Base-by-base conservation (phyloP, 2,113 vertebrate species). In the Prinia subflava region DNA sequence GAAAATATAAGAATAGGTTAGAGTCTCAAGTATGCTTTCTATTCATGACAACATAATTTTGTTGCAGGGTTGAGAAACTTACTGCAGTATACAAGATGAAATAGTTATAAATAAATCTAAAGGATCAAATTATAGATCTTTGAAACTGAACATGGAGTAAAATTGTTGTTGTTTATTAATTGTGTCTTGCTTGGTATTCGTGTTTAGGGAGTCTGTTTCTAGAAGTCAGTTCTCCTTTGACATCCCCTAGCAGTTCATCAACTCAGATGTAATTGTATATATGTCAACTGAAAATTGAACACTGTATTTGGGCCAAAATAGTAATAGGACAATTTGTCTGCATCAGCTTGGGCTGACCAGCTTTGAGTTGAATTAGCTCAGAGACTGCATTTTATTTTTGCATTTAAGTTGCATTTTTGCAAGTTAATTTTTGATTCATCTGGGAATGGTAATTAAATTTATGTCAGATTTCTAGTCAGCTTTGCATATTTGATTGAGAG, bases 21-120 rank as follows among this genome's bases (percentile, higher is more conserved):
- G 79, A 95, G 81, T 71, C 59, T 88, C 47, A 96, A 83, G 62
- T 94, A 88, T 90, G 65, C 44, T 96, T 96, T 75, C 59, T 89
- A 75, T 75, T 97, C 62, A 88, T 78, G 39, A 46, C 50, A 92
- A 84, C 20, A 75, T 28, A 89, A 65, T 93, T 94, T 97, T 97
- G 47, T 93, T 31, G 18, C 81, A 94, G 27, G 14, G 55, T 80
- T 64, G 89, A 93, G 83, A 95, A 93, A 87, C 39, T 60, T 77
- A 63, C 44, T 47, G 17, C 8, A 60, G 14, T 15, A 60, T 20
- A 50, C 1, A 37, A 59, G 65, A 74, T 69, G 9, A 93, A 92
- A 93, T 39, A 78, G 19, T 79, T 78, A 67, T 59, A 94, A 89
- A 93, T 78, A 93, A 76, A 74, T 86, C 30, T 85, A 49, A 71